phyloP scores from a whole-genome alignment of 2,113 vertebrate species.

The Propithecus coquereli region DNA sequence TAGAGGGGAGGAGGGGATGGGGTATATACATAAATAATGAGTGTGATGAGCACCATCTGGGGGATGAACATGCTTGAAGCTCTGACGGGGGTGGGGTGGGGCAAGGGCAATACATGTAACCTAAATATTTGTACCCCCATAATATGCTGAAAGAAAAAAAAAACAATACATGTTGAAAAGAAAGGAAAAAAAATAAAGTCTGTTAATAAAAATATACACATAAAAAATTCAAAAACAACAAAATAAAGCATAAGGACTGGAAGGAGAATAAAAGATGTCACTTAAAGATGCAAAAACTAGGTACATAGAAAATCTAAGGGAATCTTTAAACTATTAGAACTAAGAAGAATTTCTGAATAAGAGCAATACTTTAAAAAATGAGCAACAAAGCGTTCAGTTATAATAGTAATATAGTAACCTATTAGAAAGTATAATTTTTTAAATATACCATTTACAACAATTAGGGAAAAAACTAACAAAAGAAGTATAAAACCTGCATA shows the following conservation, averaged over 20 bases:
- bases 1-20: too few relatives aligned
- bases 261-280: not conserved
- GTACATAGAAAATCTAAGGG: not conserved
- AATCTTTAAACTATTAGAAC: not conserved
- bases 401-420: not conserved
- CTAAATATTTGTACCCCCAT: too few relatives aligned
- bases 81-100: too few relatives aligned
- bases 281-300: slow-evolving; percentile 1
- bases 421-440: not conserved
- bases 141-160: too few relatives aligned
- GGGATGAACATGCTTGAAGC: too few relatives aligned
- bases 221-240: not conserved
- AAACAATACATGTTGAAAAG: too few relatives aligned
- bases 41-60: too few relatives aligned
- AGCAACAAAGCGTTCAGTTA: not conserved
- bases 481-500: not conserved
- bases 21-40: too few relatives aligned
- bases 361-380: not conserved
- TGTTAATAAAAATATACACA: not conserved
- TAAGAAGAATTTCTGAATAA: not conserved
- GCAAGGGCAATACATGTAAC: too few relatives aligned
- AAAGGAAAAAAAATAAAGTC: not conserved
- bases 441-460: not conserved
- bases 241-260: not conserved
- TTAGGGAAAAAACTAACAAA: not conserved